phyloP scores from a whole-genome alignment of 2,797 vertebrate genomes.

The Capromys pilorides region DNA sequence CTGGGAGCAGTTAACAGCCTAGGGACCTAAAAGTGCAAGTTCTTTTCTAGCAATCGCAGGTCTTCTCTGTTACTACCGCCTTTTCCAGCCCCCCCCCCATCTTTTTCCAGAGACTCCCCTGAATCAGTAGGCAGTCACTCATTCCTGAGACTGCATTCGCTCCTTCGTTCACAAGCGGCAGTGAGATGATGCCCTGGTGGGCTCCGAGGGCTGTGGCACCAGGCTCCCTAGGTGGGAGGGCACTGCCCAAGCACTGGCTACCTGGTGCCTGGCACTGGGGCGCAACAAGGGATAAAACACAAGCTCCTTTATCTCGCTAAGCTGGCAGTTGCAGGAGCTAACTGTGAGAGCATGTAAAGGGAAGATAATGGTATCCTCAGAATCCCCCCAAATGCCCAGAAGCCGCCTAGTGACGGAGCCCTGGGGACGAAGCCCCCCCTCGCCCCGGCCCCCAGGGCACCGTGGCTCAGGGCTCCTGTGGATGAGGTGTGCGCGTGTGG shows the following conservation, averaged over 20 bases:
- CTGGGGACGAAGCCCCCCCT: neutral
- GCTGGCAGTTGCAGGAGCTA: neutral
- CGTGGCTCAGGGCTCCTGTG: accelerated
- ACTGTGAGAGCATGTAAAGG: neutral
- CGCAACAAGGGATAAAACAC: neutral
- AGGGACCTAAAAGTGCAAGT: neutral
- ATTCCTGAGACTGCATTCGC: neutral
- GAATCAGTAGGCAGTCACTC: neutral
- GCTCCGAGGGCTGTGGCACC: neutral
- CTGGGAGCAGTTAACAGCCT: neutral
- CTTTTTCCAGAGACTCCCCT: neutral
- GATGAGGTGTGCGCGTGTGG: neutral
- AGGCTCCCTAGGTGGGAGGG: neutral
- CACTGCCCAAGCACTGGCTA: neutral
- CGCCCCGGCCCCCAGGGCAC: too few relatives aligned
- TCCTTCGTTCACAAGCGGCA: neutral
- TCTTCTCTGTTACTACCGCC: neutral
- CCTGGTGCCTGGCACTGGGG: neutral
- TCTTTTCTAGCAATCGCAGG: neutral
- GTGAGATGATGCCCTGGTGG: too few relatives aligned
- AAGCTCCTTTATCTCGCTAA: neutral
- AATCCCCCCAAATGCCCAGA: neutral
- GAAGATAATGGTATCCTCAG: neutral
- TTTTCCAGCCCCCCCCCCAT: neutral
- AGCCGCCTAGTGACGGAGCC: neutral